Evolutionary conservation across 2,113 vertebrate species (phyloP), one percentile per base, ranked within the genome.

Genomic region (Tetraodon nigroviridis): DNA sequence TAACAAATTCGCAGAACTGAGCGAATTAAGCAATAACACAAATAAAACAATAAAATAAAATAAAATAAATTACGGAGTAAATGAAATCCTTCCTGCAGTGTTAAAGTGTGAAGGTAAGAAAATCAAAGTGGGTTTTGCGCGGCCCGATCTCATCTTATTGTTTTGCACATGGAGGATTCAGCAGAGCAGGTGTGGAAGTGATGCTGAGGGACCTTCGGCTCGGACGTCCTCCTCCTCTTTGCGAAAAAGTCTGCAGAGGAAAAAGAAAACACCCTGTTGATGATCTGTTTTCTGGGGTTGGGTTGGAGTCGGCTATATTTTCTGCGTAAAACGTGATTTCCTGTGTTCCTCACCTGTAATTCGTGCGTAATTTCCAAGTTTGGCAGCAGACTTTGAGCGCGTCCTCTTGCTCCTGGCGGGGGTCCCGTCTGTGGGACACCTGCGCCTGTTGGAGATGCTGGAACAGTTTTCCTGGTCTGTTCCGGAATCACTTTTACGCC

Each of bases 121-220:
- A 42, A 15, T 7, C 14, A 45, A 6, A 61, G 58, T 55, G 20
- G n/a, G 14, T 46, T 52, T 48, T 50, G 0, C 46, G 24, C 0
- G 0, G 16, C 1, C 1, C 13, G 12, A 37, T 11, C 14, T 93
- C 89, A 94, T 77, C 93, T 75, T 69, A 93, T 90, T 27, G 91
- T 90, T 86, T 91, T 93, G 73, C 90, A 89, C 41, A 79, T 87
- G 45, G 90, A 88, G 60, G 92, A 86, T 72, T 94, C 92, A 15
- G 20, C 56, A 57, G 81, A 67, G n/a, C 58, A 64, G 22, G 69
- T 55, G 21, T 83, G 54, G 3, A 75, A 51, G 1, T 82, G 20
- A 7, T 67, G 75, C 24, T 54, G 32, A 24, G 51, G 64, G 32
- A 85, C 63, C 67, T 89, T 93, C 11, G 68, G 63, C 49, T 92